phyloP scores from a whole-genome alignment of 1,140 invertebrate genomes.

The Temnothorax nylanderi region DNA sequence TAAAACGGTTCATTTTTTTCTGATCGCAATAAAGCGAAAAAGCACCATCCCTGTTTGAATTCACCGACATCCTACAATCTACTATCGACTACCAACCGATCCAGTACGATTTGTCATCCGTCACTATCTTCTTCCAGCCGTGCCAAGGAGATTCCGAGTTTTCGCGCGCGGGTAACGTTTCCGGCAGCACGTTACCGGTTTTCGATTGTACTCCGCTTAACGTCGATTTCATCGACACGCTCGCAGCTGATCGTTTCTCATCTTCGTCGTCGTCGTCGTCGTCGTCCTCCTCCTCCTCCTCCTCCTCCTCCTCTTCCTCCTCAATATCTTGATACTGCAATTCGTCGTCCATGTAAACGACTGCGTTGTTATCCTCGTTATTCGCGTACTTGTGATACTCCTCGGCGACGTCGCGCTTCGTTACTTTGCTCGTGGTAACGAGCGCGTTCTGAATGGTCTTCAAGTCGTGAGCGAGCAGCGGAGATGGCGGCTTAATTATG shows the following conservation, averaged over 20 bases:
- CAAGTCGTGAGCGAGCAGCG: background rate
- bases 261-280: background rate
- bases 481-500: conserved; percentile 65
- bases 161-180: conserved; percentile 49
- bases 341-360: conserved; percentile 82
- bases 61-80: background rate
- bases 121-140: conserved; percentile 80
- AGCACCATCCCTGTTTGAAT: conserved; percentile 3
- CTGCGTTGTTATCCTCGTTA: conserved; percentile 79
- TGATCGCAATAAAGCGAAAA: background rate
- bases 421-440: conserved; percentile 29
- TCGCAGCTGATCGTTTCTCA: background rate
- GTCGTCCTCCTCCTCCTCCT: background rate
- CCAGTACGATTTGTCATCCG: conserved; percentile 73
- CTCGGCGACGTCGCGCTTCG: conserved; percentile 77
- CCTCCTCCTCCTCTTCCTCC: conserved; percentile 72
- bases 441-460: background rate
- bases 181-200: conserved; percentile 8
- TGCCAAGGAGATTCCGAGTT: conserved; percentile 79
- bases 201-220: conserved; percentile 9
- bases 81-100: conserved; percentile 71
- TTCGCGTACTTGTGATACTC: conserved; percentile 82
- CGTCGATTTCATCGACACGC: background rate
- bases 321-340: conserved; percentile 82
- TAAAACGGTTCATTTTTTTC: conserved; percentile 37